phyloP scores from a whole-genome alignment of 2,113 vertebrate genomes.

The Todiramphus saurophagus region DNA sequence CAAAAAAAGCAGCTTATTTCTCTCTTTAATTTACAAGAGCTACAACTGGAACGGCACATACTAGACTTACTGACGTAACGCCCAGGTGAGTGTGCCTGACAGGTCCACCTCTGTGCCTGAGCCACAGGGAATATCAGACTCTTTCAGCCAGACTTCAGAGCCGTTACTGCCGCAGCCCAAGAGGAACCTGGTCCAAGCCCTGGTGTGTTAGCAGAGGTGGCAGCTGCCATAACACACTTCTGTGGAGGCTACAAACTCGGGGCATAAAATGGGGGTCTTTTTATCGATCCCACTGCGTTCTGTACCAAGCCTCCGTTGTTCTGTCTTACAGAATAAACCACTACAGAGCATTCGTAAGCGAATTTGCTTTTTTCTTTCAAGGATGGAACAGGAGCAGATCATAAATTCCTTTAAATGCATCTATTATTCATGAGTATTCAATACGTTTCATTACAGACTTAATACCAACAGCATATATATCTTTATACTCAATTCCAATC shows the following conservation, averaged over 20 bases:
- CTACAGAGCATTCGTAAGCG: not conserved
- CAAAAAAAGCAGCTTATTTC: not conserved
- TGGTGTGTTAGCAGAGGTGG: constrained; percentile 1
- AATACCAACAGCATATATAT: constrained; percentile 14
- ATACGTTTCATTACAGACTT: not conserved
- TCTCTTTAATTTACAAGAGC: not conserved
- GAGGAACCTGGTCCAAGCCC: not conserved
- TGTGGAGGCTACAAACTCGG: constrained; percentile 17
- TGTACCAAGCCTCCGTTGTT: constrained; percentile 38
- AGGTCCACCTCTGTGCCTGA: constrained; percentile 46
- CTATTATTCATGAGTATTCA: constrained; percentile 22
- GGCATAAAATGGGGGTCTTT: constrained; percentile 15
- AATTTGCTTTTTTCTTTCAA: constrained; percentile 24
- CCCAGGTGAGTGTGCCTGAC: constrained; percentile 31
- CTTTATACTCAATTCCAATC: not conserved
- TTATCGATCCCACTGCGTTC: constrained; percentile 36
- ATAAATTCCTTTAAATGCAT: constrained; percentile 27
- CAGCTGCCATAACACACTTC: constrained; percentile 40
- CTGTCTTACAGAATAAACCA: not conserved
- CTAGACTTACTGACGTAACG: constrained; percentile 35
- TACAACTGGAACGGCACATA: constrained; percentile 6
- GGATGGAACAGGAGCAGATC: constrained; percentile 22
- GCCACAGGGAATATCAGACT: not conserved
- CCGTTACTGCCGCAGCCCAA: not conserved
- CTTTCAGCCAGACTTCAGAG: not conserved